phyloP scores from a whole-genome alignment of 2,113 vertebrate species.

The Esox niger region DNA sequence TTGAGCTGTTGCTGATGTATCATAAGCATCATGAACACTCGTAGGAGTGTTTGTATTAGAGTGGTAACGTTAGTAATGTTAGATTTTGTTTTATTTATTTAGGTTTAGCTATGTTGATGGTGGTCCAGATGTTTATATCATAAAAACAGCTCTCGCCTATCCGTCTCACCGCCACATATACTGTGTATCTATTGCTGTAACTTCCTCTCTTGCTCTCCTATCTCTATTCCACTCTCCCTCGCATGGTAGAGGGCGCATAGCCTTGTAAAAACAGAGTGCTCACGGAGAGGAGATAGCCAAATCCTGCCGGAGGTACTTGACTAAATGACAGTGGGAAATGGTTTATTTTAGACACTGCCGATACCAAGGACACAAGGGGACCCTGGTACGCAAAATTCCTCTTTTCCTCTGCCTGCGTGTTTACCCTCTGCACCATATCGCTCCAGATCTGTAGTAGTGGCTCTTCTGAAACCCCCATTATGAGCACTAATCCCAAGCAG shows the following conservation, averaged over 20 bases:
- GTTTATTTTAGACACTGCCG: conserved; percentile 50
- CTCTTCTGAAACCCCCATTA: conserved; percentile 72
- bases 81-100: no score
- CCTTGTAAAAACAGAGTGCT: conserved; percentile 37
- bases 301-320: conserved; percentile 57
- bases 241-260: conserved; percentile 1
- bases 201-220: conserved; percentile 10
- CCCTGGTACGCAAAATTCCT: conserved; percentile 58
- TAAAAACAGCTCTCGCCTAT: no score
- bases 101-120: no score
- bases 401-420: conserved; percentile 50
- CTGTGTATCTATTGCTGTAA: conserved; percentile 28
- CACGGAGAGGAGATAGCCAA: conserved; percentile 51
- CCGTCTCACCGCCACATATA: background rate
- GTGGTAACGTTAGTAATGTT: no score
- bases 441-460: conserved; percentile 64
- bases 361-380: conserved; percentile 48
- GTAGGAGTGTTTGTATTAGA: no score
- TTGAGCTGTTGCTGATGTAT: no score
- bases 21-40: no score
- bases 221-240: conserved; percentile 32
- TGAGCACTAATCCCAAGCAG: conserved; percentile 56
- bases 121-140: no score
- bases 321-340: conserved; percentile 66
- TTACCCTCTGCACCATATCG: conserved; percentile 63